phyloP scores from a whole-genome alignment of 2,113 vertebrate genomes.

The Hyla sarda region DNA sequence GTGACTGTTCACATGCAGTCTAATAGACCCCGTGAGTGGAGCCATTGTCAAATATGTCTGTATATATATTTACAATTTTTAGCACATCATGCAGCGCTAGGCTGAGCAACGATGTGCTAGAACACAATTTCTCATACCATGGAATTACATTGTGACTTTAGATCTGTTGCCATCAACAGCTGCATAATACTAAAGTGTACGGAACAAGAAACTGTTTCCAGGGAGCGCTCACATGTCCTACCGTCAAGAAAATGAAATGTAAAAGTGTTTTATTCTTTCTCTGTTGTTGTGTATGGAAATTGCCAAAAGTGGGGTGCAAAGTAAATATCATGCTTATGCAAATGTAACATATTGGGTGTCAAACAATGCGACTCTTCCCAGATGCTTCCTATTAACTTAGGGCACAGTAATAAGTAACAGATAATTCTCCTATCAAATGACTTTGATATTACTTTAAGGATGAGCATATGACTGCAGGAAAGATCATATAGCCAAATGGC shows the following conservation, averaged over 20 bases:
- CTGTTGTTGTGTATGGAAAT: slow-evolving; percentile 8
- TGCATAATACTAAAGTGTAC: slow-evolving; percentile 6
- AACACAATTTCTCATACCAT: neutral
- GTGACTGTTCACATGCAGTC: no score
- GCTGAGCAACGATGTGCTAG: neutral
- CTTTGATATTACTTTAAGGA: neutral
- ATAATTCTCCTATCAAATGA: neutral
- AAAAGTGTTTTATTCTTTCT: neutral
- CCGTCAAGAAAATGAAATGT: slow-evolving; percentile 13
- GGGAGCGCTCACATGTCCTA: neutral
- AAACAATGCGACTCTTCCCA: neutral
- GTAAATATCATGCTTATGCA: neutral
- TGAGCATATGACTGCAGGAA: neutral
- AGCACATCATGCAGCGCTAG: neutral
- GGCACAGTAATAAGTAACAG: neutral
- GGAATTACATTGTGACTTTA: slow-evolving; percentile 10
- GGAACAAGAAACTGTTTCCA: neutral
- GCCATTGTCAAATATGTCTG: no score
- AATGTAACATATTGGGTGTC: slow-evolving; percentile 3
- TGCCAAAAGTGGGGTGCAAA: neutral
- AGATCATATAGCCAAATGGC: neutral
- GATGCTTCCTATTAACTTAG: neutral
- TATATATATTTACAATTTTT: no score
- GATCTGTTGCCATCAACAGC: slow-evolving; percentile 26
- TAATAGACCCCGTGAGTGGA: no score